Base-by-base conservation (phyloP, 2,113 vertebrate genomes). In the Macrotus californicus region DNA sequence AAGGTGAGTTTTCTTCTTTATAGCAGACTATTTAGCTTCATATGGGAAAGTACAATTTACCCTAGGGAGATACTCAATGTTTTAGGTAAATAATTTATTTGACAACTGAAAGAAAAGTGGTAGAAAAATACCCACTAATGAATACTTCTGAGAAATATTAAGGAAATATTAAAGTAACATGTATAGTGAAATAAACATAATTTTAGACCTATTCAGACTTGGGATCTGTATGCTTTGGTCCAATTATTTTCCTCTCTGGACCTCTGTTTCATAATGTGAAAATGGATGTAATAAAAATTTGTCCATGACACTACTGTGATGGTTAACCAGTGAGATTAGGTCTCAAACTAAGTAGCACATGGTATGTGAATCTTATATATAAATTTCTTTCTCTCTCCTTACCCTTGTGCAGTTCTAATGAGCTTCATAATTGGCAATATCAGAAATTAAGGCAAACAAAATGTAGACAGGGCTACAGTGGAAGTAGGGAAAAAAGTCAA, bases 131-230 rank as follows among this genome's bases (percentile, higher is more conserved):
- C n/a, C 66, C 18, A 66, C 43, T 73, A 39, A 79, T 81, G 73
- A 85, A 75, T 79, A 43, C 73, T 89, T 94, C 76, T 48, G 72
- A 91, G 93, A 94, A 89, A 83, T 52, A 83, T 19, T n/a, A 61
- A 92, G 84, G 21, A 89, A 75, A 67, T 43, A 48, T 39, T 0
- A 69, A 76, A 31, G 16, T 24, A 76, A 82, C 64, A 41, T 0
- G 0, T 3, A 3, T 50, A 22, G 26, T 41, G 31, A 48, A 85
- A 16, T 5, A 15, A 59, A 5, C 2, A 10, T 52, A 75, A 54
- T 46, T 89, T 81, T 48, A 89, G n/a, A 64, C 52, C 64, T 70
- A 46, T 56, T 39, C 15, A 77, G 31, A 88, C 26, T 9, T 87
- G 48, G 36, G 43, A 8, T 16, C 36, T n/a, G 2, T 64, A 34